These are phyloP conservation scores for Amia ocellicauda DNA, from an alignment of 2,113 vertebrate genomes.

Conservation along the genomic window DNA sequence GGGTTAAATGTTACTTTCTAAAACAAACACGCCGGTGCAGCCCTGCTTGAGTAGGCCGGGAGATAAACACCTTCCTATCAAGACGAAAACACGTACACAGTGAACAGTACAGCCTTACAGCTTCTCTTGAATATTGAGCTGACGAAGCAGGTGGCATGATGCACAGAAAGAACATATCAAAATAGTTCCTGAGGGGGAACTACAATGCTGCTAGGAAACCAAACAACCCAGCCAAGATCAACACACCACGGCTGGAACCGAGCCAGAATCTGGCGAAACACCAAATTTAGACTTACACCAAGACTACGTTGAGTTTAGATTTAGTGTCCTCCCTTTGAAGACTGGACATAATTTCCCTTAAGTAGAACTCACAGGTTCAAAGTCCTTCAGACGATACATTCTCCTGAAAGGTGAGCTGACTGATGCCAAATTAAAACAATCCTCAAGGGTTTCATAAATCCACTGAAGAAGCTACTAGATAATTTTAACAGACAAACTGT, in stretches of 20 bases:
- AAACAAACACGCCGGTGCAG: too few species aligned
- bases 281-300: constrained; percentile 53
- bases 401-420: constrained; percentile 61
- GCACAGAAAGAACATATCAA: constrained; percentile 8
- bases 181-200: constrained; percentile 37
- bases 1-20: too few species aligned
- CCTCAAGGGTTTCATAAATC: constrained; percentile 64
- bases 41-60: too few species aligned
- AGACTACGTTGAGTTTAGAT: constrained; percentile 47
- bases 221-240: constrained; percentile 34
- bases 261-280: constrained; percentile 25
- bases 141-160: neutral
- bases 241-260: constrained; percentile 36
- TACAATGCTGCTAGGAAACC: constrained; percentile 40
- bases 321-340: constrained; percentile 58
- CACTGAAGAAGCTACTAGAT: constrained; percentile 50
- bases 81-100: too few species aligned
- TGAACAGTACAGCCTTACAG: too few species aligned
- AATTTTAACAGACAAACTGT: constrained; percentile 46
- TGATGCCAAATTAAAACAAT: constrained; percentile 60
- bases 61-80: too few species aligned
- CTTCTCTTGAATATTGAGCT: too few species aligned
- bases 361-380: constrained; percentile 57
- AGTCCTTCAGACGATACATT: constrained; percentile 51
- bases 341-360: constrained; percentile 49